Conservation (phyloP, 2,888 invertebrate genomes). For the Magallana nippona region DNA sequence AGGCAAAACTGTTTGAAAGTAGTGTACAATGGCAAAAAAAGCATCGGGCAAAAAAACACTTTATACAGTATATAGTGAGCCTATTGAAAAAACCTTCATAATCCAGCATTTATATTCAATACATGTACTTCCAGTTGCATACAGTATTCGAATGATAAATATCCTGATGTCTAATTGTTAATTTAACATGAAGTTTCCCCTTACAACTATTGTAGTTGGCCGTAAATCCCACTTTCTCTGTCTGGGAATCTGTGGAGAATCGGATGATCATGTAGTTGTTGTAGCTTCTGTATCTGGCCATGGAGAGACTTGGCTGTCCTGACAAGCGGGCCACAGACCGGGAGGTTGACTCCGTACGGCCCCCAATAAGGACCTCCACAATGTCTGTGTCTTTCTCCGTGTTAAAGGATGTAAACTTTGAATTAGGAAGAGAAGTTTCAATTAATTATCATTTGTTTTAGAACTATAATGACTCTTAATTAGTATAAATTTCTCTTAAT, state of each 20-base stretch:
- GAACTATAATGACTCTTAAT: not conserved
- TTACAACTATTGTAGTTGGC: conserved; percentile 74
- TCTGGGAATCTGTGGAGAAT: conserved; percentile 95
- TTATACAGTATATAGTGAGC: too few relatives aligned
- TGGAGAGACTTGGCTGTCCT: conserved; percentile 81
- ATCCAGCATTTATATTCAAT: too few relatives aligned
- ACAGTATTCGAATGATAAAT: not conserved
- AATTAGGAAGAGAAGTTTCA: conserved; percentile 65
- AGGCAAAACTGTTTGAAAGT: too few relatives aligned
- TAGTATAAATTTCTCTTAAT: too few relatives aligned
- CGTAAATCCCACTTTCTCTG: conserved; percentile 93
- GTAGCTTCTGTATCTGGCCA: conserved; percentile 87
- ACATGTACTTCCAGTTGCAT: too few relatives aligned
- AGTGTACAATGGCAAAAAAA: too few relatives aligned
- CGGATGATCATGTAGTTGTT: conserved; percentile 99
- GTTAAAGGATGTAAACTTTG: conserved; percentile 98
- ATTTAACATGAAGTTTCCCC: conserved; percentile 30
- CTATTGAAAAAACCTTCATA: too few relatives aligned
- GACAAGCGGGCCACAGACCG: conserved; percentile 89
- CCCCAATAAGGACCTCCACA: conserved; percentile 96
- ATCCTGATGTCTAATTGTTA: not conserved
- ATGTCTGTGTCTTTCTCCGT: conserved; percentile 98
- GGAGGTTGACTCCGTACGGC: conserved; percentile 91
- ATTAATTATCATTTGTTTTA: not conserved
- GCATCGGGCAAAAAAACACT: too few relatives aligned